phyloP scores from a whole-genome alignment of 2,113 vertebrate species.

The Willisornis vidua region DNA sequence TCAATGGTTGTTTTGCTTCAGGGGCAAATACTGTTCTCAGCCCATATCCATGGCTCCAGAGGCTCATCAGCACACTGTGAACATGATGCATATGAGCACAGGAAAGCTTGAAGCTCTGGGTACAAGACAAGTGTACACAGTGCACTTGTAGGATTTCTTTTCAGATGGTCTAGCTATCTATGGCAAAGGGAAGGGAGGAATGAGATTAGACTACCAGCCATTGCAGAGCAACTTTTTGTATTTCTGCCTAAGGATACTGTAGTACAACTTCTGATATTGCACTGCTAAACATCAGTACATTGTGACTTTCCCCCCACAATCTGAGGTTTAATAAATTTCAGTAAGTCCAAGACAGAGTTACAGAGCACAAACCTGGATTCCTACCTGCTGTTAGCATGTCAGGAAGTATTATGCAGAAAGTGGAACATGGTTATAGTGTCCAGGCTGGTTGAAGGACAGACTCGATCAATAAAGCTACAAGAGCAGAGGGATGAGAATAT shows the following conservation, averaged over 20 bases:
- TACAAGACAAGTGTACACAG: background rate
- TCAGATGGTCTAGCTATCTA: background rate
- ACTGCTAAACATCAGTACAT: background rate
- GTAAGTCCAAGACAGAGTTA: background rate
- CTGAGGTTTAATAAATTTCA: background rate
- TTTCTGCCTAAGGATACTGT: background rate
- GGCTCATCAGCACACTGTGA: background rate
- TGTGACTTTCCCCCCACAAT: background rate
- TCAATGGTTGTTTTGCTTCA: background rate
- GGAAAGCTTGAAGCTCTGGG: background rate
- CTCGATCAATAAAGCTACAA: background rate
- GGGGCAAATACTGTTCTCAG: background rate
- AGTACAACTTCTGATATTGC: background rate
- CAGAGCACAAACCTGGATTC: background rate
- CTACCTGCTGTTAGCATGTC: background rate
- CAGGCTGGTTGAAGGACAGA: background rate
- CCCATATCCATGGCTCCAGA: background rate
- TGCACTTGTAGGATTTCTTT: background rate
- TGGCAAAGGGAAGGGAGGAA: background rate
- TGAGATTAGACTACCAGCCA: background rate
- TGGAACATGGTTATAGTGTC: background rate
- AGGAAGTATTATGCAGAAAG: background rate
- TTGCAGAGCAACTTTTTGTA: background rate
- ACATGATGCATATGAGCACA: background rate
- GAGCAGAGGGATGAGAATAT: background rate